Base-by-base conservation (phyloP, 1,140 invertebrate species). In the Drosophila kepulauana region DNA sequence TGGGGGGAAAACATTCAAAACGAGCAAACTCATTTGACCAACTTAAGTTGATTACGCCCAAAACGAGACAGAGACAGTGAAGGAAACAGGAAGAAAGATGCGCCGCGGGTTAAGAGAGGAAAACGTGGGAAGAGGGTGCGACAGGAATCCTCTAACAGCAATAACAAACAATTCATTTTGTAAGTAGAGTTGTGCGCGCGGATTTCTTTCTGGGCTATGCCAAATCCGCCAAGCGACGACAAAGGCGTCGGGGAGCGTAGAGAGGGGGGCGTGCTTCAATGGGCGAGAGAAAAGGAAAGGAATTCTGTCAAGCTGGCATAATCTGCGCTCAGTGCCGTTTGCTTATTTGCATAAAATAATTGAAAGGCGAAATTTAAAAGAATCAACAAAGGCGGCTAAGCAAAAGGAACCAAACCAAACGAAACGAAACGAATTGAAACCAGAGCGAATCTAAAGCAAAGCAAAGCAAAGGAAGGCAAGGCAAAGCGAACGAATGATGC, bases 301-400 rank as follows among this genome's bases (percentile, higher is more conserved):
- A 66, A 87, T 85, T 80, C 79, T 78, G 85, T 89, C 81, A 89
- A 89, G 85, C 86, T 90, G 85, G 85, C 86, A 90, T 89, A 89
- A 89, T 89, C 85, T 89, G 75, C 68, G 79, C 81, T 85, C 69
- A 69, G 74, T 67, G 73, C 6, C 51, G 43, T 45, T 87, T 84
- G 86, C 86, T 90, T 89, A 89, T 89, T 89, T 89, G 85, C 85
- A 89, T 89, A 89, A 89, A 89, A 89, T 89, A 89, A 89, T 89
- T 89, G 85, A 89, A 89, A 89, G 85, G 81, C 86, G 85, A 88
- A 89, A 88, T 87, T 87, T 88, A 80, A 87, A 87, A 88, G 81
- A 88, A 88, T 89, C 84, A 88, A 88, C 84, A 88, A 88, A 88
- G 75, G 72, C 81, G 74, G 11, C 69, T 65, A 81, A 65, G 63